Evolutionary conservation across 2,113 vertebrate genomes (phyloP), one percentile per base, ranked within the genome.

Genomic region (Tragelaphus strepsiceros): DNA sequence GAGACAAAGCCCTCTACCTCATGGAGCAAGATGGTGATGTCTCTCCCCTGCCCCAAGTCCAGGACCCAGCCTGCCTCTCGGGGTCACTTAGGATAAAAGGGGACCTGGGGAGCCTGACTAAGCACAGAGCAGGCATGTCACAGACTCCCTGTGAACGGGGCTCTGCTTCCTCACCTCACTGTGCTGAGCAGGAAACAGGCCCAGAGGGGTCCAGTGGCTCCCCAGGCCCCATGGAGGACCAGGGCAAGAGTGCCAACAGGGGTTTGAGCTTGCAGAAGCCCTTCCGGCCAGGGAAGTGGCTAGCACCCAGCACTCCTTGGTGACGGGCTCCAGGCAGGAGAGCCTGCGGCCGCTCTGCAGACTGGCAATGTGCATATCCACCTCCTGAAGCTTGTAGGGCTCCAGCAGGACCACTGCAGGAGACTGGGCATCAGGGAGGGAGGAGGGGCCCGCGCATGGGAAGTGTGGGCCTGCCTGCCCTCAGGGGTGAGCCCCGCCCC

Each of bases 391-490:
- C 43, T 46, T 14, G 26, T 22, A 51, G 3, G 86, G 81, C 80
- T 46, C 21, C 0, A 49, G 86, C 64, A 93, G 95, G 46, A 64
- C 39, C 95, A 61, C 90, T 83, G 90, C 0, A 7, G 67, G 67
- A 28, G 51, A 49, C 10, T 15, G 22, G 49, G 58, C 10, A 35
- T 26, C 78, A 39, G 85, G 13, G 24, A 43, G 15, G 49, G 46
- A 7, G 17, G 2, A 51, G 12, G 22, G 14, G 43, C 43, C 49
- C 3, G 1, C 0, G 0, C 19, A 32, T 12, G 6, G 21, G 6
- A 6, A 43, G 13, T 4, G 21, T 1, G 0, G 4, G 39, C 0
- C 0, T 2, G 56, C 77, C 35, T 32, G 59, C 53, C 26, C 30
- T 71, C 35, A 0, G 28, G 54, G 51, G 67, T 71, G 19, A 71